A percentile compares a stretch with the other conserved stretches of the same genome.
Conservation (phyloP, 2,113 vertebrate genomes). For the Odocoileus virginianus region DNA sequence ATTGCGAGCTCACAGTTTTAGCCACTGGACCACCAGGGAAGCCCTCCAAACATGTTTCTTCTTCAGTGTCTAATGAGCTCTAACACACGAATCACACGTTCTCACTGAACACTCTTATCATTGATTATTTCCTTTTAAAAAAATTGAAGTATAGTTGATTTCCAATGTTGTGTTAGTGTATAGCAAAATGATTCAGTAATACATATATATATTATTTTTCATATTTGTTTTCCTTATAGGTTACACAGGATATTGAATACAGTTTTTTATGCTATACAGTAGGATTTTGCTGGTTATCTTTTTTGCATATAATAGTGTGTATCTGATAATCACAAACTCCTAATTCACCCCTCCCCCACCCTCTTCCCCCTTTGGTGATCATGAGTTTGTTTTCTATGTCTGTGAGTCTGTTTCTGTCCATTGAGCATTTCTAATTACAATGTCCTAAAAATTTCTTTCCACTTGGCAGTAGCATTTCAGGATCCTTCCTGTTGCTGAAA, state of each 20-base stretch:
- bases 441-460: background rate
- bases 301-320: background rate
- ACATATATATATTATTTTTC: background rate
- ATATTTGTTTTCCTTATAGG: background rate
- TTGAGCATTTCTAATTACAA: background rate
- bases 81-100: background rate
- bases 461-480: background rate
- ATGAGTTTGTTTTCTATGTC: background rate
- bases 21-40: background rate
- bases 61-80: background rate
- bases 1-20: background rate
- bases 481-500: background rate
- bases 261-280: background rate
- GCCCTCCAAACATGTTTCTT: background rate
- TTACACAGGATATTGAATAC: background rate
- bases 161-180: background rate
- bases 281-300: background rate
- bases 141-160: background rate
- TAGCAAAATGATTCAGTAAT: background rate
- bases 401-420: background rate
- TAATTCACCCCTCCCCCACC: background rate
- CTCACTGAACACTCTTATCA: background rate
- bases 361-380: background rate
- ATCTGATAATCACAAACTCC: background rate
- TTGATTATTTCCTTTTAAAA: background rate